phyloP scores from a whole-genome alignment of 2,888 invertebrate species.

The Thecophora atra region DNA sequence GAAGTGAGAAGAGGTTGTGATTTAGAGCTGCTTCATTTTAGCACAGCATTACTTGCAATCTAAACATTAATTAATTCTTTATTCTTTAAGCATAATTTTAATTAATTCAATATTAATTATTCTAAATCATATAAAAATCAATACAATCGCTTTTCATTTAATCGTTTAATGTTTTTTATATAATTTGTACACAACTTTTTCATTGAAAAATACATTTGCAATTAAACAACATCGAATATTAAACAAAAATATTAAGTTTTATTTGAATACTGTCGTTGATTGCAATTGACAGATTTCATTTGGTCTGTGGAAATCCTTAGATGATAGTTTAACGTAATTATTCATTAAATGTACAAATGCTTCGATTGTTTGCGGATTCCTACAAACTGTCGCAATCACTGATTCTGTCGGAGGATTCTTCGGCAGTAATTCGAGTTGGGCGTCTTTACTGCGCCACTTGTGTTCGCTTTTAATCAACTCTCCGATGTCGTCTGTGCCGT shows the following conservation, averaged over 20 bases:
- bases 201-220: no score
- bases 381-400: not conserved
- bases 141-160: no score
- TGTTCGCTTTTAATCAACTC: conserved; percentile 41
- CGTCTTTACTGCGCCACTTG: conserved; percentile 11
- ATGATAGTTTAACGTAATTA: not conserved
- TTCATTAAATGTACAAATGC: conserved; percentile 3
- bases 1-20: not conserved
- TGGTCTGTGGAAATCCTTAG: not conserved
- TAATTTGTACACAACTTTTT: no score
- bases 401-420: not conserved
- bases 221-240: no score
- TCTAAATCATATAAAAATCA: no score
- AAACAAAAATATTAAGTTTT: not conserved
- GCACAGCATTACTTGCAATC: no score
- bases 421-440: not conserved
- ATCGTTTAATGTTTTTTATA: no score
- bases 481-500: conserved; percentile 43
- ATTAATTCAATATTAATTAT: no score
- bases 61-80: no score
- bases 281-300: not conserved
- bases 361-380: not conserved
- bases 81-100: no score
- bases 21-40: no score
- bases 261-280: not conserved